Conservation (phyloP, 2,888 invertebrate species). For the Drosophila prostipennis region DNA sequence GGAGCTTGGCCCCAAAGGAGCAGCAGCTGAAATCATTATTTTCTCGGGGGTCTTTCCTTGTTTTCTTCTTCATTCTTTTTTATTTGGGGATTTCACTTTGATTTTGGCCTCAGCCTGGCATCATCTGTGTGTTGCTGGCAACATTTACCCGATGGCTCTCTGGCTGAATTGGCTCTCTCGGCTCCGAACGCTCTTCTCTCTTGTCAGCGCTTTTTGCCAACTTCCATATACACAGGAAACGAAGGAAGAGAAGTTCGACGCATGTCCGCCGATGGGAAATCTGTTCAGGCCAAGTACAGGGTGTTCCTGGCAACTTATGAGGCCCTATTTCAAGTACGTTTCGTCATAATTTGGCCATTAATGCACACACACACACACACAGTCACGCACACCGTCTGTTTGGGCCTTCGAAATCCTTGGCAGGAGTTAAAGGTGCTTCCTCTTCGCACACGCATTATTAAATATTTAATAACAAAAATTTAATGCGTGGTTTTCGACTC, state of each 20-base stretch:
- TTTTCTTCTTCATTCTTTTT: neutral
- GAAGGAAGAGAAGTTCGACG: constrained; percentile 51
- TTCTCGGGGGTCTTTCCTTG: constrained; percentile 9
- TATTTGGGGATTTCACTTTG: neutral
- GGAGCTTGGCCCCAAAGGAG: constrained; percentile 30
- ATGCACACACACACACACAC: constrained; percentile 45
- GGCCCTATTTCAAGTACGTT: constrained; percentile 68
- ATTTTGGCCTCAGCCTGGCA: constrained; percentile 7
- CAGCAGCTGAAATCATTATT: constrained; percentile 31
- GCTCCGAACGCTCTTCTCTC: constrained; percentile 4
- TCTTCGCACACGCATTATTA: constrained; percentile 61
- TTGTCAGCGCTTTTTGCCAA: constrained; percentile 8
- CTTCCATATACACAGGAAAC: constrained; percentile 47
- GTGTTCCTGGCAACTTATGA: constrained; percentile 42
- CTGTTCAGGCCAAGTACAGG: constrained; percentile 53
- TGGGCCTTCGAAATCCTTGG: constrained; percentile 35
- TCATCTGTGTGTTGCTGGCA: constrained; percentile 32
- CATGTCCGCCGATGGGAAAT: constrained; percentile 30
- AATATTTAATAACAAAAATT: constrained; percentile 74
- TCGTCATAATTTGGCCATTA: constrained; percentile 75
- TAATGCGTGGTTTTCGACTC: constrained; percentile 58
- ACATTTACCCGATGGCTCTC: constrained; percentile 29
- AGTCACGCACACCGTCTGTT: constrained; percentile 12
- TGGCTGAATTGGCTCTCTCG: constrained; percentile 12
- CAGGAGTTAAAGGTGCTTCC: constrained; percentile 55